Conservation (phyloP, 2,797 vertebrate genomes). For the Heterohyrax brucei region DNA sequence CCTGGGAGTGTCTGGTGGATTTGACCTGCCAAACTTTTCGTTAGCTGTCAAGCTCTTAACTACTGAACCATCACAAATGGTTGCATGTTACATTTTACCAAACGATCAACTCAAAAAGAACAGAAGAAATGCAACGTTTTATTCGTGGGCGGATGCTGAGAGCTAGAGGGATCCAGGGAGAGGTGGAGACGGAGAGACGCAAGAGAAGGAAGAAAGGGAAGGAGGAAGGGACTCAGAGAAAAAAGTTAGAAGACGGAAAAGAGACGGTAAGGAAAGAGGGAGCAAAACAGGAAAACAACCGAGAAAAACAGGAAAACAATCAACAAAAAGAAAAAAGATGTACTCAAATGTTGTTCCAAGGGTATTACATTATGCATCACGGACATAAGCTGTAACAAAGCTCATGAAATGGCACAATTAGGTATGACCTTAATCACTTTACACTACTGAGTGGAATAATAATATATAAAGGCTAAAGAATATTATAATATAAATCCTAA, state of each 20-base stretch:
- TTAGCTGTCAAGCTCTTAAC: no score
- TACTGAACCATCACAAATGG: background rate
- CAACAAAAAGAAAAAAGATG: background rate
- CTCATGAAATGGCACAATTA: background rate
- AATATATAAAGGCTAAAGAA: background rate
- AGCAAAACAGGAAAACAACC: background rate
- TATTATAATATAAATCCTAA: background rate
- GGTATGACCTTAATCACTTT: fast-evolving
- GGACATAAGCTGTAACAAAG: conserved; percentile 2
- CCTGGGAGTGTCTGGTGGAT: no score
- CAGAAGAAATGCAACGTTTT: background rate
- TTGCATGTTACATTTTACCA: background rate
- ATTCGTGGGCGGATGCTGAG: background rate
- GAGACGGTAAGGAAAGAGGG: background rate
- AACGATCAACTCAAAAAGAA: background rate
- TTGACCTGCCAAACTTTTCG: no score
- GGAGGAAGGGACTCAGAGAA: background rate
- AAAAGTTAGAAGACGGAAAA: background rate
- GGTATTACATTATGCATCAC: background rate
- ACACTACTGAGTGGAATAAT: background rate
- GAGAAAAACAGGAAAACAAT: background rate
- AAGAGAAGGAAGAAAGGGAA: no score
- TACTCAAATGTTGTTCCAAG: background rate
- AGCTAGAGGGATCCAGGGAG: background rate
- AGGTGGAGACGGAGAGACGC: fast-evolving